A percentile compares a stretch with the other conserved stretches of the same genome.
phyloP scores from a whole-genome alignment of 2,888 invertebrate species.

The Melieria crassipennis region DNA sequence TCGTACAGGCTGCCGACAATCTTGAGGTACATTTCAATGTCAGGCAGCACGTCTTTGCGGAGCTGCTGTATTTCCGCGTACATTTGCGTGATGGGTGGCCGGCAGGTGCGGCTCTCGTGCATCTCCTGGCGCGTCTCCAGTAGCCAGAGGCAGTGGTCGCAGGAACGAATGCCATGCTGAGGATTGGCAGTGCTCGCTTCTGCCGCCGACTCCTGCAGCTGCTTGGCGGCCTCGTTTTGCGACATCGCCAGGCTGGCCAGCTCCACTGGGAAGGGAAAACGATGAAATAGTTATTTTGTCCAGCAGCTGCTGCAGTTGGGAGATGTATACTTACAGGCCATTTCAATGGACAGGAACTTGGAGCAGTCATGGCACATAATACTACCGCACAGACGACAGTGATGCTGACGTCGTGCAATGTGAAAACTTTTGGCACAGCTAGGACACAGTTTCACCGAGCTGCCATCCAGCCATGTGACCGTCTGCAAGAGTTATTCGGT shows the following conservation, averaged over 20 bases:
- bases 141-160: conserved; percentile 81
- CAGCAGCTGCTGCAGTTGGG: background rate
- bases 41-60: conserved; percentile 78
- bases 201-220: conserved; percentile 40
- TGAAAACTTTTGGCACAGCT: conserved; percentile 91
- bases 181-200: background rate
- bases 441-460: conserved; percentile 88
- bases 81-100: conserved; percentile 81
- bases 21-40: conserved; percentile 75
- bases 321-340: conserved; percentile 74
- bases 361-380: conserved; percentile 95
- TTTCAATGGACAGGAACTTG: conserved; percentile 79
- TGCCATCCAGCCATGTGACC: conserved; percentile 95
- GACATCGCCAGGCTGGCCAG: conserved; percentile 57
- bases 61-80: conserved; percentile 84
- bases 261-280: conserved; percentile 48
- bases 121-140: conserved; percentile 80
- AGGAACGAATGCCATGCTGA: conserved; percentile 73
- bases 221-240: conserved; percentile 53
- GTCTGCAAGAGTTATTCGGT: conserved; percentile 60
- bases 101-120: conserved; percentile 82
- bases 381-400: conserved; percentile 94
- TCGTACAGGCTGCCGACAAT: conserved; percentile 70
- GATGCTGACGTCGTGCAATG: conserved; percentile 89
- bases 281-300: background rate